These are phyloP conservation scores for Limnothrissa miodon DNA, from an alignment of 2,113 vertebrate species.

Conservation along the genomic window DNA sequence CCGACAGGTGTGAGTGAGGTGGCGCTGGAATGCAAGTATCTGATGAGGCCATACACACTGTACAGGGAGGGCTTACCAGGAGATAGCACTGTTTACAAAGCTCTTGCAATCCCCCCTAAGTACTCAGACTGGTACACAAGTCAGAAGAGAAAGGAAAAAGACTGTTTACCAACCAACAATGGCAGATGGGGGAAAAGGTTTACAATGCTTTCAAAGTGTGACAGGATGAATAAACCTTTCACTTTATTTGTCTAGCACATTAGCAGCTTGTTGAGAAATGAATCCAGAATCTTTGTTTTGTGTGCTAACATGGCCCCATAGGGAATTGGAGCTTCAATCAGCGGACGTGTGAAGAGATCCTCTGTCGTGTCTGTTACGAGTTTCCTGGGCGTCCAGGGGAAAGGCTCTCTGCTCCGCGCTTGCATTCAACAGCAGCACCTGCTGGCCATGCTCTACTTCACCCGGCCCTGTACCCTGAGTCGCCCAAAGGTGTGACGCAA, in stretches of 20 bases:
- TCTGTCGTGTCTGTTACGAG: neutral
- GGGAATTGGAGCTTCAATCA: neutral
- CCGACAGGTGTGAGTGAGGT: neutral
- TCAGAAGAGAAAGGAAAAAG: neutral
- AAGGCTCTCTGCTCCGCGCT: neutral
- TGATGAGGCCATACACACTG: neutral
- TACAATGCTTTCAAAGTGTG: neutral
- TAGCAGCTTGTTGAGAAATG: neutral
- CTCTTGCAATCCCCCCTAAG: neutral
- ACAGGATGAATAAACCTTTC: neutral
- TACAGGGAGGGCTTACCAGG: neutral
- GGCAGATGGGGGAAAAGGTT: neutral
- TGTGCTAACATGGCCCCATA: neutral
- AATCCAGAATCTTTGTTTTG: neutral
- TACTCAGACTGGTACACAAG: neutral
- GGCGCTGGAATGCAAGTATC: neutral
- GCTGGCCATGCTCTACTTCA: slow-evolving; percentile 6
- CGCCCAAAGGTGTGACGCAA: neutral
- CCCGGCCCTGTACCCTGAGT: neutral
- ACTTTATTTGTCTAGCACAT: neutral
- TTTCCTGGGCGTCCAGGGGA: neutral
- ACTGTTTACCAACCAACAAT: neutral
- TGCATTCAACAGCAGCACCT: neutral
- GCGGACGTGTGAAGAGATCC: neutral
- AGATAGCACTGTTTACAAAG: neutral